phyloP scores from a whole-genome alignment of 2,888 invertebrate species.

The Slavum lentiscoides region DNA sequence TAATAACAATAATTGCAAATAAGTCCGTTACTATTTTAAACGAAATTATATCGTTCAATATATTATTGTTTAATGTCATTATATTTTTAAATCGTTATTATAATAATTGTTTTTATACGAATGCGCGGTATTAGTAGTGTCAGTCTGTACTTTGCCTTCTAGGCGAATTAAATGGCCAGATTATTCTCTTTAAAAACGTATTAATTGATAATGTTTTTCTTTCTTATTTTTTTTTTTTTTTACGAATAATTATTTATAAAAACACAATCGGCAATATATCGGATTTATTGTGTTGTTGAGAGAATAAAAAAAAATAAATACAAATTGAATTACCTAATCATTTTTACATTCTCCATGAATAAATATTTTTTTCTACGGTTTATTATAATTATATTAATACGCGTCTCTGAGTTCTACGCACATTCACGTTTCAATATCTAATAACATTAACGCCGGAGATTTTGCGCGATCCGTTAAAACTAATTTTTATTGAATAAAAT shows the following conservation, averaged over 20 bases:
- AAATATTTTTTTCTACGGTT: too few species aligned
- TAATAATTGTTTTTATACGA: constrained; percentile 8
- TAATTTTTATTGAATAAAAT: too few species aligned
- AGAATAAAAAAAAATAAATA: too few species aligned
- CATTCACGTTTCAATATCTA: too few species aligned
- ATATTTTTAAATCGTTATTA: constrained; percentile 5
- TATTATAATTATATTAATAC: too few species aligned
- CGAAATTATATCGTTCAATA: too few species aligned
- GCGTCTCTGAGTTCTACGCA: too few species aligned
- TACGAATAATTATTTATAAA: constrained; percentile 16
- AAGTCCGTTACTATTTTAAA: too few species aligned
- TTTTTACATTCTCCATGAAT: background rate
- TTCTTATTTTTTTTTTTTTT: too few species aligned
- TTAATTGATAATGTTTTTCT: constrained; percentile 23
- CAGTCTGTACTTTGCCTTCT: constrained; percentile 11
- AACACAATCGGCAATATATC: constrained; percentile 7
- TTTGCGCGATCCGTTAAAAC: too few species aligned
- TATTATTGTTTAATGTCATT: background rate
- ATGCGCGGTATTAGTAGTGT: background rate
- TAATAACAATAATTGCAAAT: too few species aligned
- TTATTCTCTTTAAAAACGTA: constrained; percentile 17
- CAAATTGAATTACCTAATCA: background rate
- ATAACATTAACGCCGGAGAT: too few species aligned
- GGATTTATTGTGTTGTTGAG: background rate
- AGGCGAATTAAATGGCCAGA: background rate